These are phyloP conservation scores for Paramisgurnus dabryanus DNA, from an alignment of 2,113 vertebrate genomes.

Conservation along the genomic window DNA sequence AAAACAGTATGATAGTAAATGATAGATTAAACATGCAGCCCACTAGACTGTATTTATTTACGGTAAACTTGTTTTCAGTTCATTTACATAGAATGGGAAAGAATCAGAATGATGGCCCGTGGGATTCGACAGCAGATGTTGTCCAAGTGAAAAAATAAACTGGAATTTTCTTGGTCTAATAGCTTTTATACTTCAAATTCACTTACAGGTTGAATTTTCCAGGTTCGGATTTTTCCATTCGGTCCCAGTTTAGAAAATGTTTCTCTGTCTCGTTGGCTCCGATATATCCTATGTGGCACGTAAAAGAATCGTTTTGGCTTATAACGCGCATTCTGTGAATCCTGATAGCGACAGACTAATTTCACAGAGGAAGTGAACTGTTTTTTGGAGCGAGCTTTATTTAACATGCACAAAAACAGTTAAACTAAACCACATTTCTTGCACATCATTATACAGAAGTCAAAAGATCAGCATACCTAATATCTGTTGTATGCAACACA, in stretches of 20 bases:
- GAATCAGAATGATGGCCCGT: too few species aligned
- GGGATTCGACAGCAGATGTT: neutral
- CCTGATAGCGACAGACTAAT: neutral
- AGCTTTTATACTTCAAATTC: neutral
- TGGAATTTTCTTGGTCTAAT: neutral
- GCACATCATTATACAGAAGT: constrained; percentile 4
- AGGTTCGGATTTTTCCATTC: neutral
- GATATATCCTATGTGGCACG: neutral
- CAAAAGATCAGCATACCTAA: neutral
- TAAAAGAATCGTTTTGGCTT: neutral
- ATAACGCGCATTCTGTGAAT: neutral
- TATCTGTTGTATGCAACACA: neutral
- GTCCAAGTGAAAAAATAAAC: neutral
- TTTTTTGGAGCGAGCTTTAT: neutral
- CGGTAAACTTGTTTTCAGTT: too few species aligned
- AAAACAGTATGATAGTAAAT: too few species aligned
- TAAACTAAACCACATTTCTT: neutral
- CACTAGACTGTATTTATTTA: too few species aligned
- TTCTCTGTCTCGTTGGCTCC: too few species aligned
- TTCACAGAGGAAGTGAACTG: neutral
- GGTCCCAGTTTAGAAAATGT: neutral
- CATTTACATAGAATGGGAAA: too few species aligned
- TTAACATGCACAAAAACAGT: neutral
- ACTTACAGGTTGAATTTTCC: neutral
- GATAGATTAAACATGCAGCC: too few species aligned